Conservation (phyloP, 1,140 invertebrate species). For the Neodiprion fabricii region DNA sequence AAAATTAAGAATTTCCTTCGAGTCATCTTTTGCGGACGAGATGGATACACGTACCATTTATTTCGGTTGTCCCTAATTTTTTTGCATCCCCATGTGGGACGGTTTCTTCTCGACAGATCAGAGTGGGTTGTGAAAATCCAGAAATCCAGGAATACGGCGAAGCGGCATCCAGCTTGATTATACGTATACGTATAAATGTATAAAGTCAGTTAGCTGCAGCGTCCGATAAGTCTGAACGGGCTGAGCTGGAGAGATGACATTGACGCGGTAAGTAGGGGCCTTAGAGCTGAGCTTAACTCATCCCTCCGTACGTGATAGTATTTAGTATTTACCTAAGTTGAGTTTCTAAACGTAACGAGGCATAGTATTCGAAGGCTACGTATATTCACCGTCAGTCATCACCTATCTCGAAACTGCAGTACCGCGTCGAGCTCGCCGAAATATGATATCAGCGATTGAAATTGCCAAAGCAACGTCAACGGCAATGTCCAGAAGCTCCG, state of each 20-base stretch:
- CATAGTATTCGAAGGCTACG: not conserved
- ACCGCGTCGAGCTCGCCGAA: too few species aligned
- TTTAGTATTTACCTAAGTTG: conserved; percentile 41
- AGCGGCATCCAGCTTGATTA: not conserved
- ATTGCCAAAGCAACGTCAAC: too few species aligned
- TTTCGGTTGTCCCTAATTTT: too few species aligned
- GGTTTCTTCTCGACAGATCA: not conserved
- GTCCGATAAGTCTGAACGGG: conserved; percentile 60
- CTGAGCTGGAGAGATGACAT: conserved; percentile 60
- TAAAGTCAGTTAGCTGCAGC: conserved; percentile 38
- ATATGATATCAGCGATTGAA: too few species aligned
- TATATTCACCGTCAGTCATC: not conserved
- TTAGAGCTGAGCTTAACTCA: conserved; percentile 60
- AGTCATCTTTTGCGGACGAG: too few species aligned
- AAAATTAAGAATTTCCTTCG: too few species aligned
- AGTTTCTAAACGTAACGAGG: not conserved
- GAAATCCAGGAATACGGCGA: not conserved
- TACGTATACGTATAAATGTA: too few species aligned
- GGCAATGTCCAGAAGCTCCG: too few species aligned
- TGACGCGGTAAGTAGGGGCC: conserved; percentile 53
- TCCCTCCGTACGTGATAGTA: conserved; percentile 60
- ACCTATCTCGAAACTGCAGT: too few species aligned
- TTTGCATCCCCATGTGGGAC: too few species aligned
- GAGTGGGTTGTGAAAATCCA: not conserved
- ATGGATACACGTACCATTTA: too few species aligned